Conservation (phyloP, 2,888 invertebrate genomes). For the Morpho helenor region DNA sequence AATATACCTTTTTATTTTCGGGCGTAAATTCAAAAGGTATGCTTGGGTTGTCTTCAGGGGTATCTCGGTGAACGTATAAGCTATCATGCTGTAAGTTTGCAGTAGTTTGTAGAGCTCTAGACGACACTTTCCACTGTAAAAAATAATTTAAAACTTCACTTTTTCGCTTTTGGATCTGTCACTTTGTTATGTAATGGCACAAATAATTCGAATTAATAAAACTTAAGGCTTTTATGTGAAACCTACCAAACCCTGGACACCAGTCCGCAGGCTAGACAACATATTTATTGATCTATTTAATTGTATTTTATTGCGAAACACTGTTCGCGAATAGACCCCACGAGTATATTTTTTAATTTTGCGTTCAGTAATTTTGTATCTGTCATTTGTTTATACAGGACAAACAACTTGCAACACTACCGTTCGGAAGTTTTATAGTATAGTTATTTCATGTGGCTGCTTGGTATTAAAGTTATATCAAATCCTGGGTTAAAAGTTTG, state of each 20-base stretch:
- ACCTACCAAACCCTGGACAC: slow-evolving; percentile 66
- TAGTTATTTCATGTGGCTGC: too few relatives aligned
- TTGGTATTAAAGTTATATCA: neutral
- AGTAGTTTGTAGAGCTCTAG: slow-evolving; percentile 79
- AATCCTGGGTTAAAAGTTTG: neutral
- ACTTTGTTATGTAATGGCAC: slow-evolving; percentile 58
- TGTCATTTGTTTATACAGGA: neutral
- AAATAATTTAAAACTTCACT: slow-evolving; percentile 23
- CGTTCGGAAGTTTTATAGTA: neutral
- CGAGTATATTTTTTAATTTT: slow-evolving; percentile 27
- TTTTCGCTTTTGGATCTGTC: slow-evolving; percentile 21
- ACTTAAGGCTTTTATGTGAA: slow-evolving; percentile 9
- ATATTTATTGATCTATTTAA: slow-evolving; percentile 42
- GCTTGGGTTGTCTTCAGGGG: slow-evolving; percentile 91
- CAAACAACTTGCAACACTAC: neutral
- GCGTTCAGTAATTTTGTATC: neutral
- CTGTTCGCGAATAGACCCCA: slow-evolving; percentile 56
- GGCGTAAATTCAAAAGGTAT: slow-evolving; percentile 93
- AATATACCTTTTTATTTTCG: slow-evolving; percentile 88
- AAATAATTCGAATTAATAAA: slow-evolving; percentile 29
- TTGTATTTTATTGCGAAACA: slow-evolving; percentile 55
- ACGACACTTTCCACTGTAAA: slow-evolving; percentile 73
- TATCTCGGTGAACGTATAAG: slow-evolving; percentile 92
- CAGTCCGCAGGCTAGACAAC: slow-evolving; percentile 69
- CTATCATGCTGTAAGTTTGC: slow-evolving; percentile 80